Evolutionary conservation across 1,140 invertebrate genomes (phyloP).

Genomic region (Drosophila grimshawi): DNA sequence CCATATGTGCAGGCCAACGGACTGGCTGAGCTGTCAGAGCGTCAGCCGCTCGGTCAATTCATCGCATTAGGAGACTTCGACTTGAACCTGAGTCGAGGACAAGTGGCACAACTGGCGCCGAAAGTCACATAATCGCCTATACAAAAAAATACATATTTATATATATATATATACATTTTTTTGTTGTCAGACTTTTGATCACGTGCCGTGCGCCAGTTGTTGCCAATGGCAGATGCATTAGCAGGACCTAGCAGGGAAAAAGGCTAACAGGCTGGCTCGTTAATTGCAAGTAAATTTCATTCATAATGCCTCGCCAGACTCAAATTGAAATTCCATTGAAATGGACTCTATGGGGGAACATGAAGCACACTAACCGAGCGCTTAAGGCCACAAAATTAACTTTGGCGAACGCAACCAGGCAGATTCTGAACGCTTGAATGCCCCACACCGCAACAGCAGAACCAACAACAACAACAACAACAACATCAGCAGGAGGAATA

Average conservation of each 20-base stretch:
- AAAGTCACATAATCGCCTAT: conserved; percentile 25
- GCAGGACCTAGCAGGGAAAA: not conserved
- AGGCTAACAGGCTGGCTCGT: conserved; percentile 14
- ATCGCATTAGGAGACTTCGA: conserved; percentile 29
- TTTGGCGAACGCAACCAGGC: conserved; percentile 49
- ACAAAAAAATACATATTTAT: conserved; percentile 15
- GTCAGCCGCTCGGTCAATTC: conserved; percentile 33
- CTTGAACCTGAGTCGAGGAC: conserved; percentile 25
- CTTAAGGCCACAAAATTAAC: conserved; percentile 79
- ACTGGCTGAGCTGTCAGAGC: not conserved
- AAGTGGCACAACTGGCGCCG: conserved; percentile 36
- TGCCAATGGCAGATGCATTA: conserved; percentile 41
- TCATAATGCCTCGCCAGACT: conserved; percentile 45
- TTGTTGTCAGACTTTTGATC: conserved; percentile 51
- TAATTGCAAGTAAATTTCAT: conserved; percentile 76
- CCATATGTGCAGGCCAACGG: conserved; percentile 34
- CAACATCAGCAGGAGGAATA: conserved; percentile 13
- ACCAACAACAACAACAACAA: conserved; percentile 23
- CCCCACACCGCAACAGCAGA: conserved; percentile 54
- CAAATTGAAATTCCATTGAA: conserved; percentile 64
- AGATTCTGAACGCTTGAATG: conserved; percentile 73
- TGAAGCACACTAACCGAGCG: conserved; percentile 10
- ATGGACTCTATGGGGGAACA: conserved; percentile 18
- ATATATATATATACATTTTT: conserved; percentile 2
- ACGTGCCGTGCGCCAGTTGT: conserved; percentile 79